Evolutionary conservation across 2,797 vertebrate species (phyloP), one percentile per base, ranked within the genome.

Genomic region (Aulostomus chinensis): DNA sequence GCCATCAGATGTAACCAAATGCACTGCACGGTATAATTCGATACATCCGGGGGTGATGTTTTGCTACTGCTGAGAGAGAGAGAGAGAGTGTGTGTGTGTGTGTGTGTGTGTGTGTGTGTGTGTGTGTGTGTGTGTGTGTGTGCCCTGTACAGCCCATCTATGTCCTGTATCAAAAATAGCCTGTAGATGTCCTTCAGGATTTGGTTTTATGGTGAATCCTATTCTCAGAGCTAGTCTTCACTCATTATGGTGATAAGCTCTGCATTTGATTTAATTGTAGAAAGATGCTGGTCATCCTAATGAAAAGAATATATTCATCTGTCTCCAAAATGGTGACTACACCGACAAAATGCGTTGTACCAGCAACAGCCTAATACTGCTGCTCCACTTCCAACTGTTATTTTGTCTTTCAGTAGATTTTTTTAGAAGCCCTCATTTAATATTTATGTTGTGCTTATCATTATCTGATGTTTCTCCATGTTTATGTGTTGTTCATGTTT

Each of bases 1-100:
- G 85, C 78, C 84, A 69, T 65, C 66, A 67, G 35, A 67, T 84
- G 74, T 88, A 86, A 88, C 88, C 87, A 81, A 89, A 88, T 85
- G 76, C 71, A 76, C 65, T 50, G 73, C 77, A 65, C 70, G 64
- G 40, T 68, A 79, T 88, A 85, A 86, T 89, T 79, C 76, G 80
- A 86, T 84, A 84, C 68, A 81, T 82, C 75, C 35, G 6, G 37
- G 50, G 53, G 13, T 38, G 57, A 59, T 69, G 49, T 68, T 64
- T 53, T 49, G 24, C 57, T 41, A 28, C 45, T 40, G 53, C 34
- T 66, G 47, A 9, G n/a, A n/a, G 28, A 34, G 28, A 51, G 40
- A 41, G 49, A 34, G 21, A 47, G 8, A 35, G 30, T 50, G 37
- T 14, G 8, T 15, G 26, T 32, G 21, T 20, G 37, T 25, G 41